phyloP scores from a whole-genome alignment of 1,140 invertebrate species.

The Sycobia sp. region DNA sequence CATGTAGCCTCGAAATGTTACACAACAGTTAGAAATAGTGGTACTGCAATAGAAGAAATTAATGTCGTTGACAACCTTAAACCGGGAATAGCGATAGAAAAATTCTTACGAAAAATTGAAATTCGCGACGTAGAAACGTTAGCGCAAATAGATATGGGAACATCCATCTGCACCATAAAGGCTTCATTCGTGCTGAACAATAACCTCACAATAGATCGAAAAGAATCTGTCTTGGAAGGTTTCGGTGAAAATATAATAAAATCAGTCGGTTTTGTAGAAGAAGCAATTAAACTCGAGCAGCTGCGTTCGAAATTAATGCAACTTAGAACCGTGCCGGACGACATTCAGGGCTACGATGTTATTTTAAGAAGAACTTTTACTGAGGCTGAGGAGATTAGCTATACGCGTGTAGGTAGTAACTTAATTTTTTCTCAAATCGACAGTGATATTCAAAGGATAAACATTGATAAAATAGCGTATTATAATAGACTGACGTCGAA shows the following conservation, averaged over 20 bases:
- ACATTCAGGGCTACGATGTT: constrained; percentile 18
- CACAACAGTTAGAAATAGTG: no score
- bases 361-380: constrained; percentile 30
- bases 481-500: background rate
- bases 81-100: no score
- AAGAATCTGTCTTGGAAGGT: constrained; percentile 9
- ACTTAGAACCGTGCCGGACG: constrained; percentile 33
- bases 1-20: no score
- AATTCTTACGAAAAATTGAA: no score
- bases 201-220: background rate
- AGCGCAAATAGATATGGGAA: constrained; percentile 15
- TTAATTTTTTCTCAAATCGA: background rate
- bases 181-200: background rate
- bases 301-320: background rate
- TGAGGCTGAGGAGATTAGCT: constrained; percentile 9
- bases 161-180: constrained; percentile 31
- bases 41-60: no score
- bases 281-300: constrained; percentile 16
- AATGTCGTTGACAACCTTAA: no score
- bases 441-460: constrained; percentile 1
- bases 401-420: background rate
- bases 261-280: constrained; percentile 15
- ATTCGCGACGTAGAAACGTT: no score
- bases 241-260: constrained; percentile 21
- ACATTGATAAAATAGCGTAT: background rate